These are phyloP conservation scores for Drosophila eohydei DNA, from an alignment of 2,888 invertebrate genomes.

Conservation along the genomic window DNA sequence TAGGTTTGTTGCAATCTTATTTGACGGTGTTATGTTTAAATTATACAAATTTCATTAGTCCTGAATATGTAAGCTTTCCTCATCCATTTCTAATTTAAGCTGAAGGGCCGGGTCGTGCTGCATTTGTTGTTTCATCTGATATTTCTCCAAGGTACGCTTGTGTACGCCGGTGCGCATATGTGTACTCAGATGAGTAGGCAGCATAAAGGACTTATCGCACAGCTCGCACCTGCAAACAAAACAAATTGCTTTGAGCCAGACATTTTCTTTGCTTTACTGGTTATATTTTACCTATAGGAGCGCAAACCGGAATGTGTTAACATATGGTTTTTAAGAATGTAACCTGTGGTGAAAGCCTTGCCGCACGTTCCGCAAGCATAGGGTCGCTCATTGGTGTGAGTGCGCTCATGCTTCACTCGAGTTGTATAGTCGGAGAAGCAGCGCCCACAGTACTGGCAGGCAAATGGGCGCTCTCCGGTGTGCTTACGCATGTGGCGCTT, in stretches of 20 bases:
- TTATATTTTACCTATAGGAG: conserved; percentile 60
- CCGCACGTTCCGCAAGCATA: conserved; percentile 73
- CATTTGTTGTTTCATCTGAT: conserved; percentile 63
- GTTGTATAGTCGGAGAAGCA: conserved; percentile 72
- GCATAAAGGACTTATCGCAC: conserved; percentile 74
- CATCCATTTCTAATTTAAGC: conserved; percentile 69
- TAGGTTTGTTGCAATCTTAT: conserved; percentile 32
- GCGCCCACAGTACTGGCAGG: conserved; percentile 72
- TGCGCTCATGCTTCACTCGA: conserved; percentile 71
- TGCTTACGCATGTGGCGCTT: conserved; percentile 76
- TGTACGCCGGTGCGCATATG: conserved; percentile 73
- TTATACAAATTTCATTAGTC: conserved; percentile 38
- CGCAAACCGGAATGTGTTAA: conserved; percentile 73
- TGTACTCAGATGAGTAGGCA: conserved; percentile 72
- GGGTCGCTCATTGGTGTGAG: conserved; percentile 79
- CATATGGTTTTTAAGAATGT: conserved; percentile 73
- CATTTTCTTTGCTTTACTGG: rapidly evolving
- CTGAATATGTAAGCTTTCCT: conserved; percentile 69
- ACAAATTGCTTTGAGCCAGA: neutral
- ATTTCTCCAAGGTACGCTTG: conserved; percentile 71
- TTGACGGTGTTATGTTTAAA: conserved; percentile 13
- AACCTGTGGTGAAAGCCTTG: conserved; percentile 75
- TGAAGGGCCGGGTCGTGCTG: conserved; percentile 61
- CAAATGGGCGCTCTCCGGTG: conserved; percentile 72
- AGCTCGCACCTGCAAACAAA: conserved; percentile 59